phyloP scores from a whole-genome alignment of 2,797 vertebrate species.

The Kryptopterus vitreolus region DNA sequence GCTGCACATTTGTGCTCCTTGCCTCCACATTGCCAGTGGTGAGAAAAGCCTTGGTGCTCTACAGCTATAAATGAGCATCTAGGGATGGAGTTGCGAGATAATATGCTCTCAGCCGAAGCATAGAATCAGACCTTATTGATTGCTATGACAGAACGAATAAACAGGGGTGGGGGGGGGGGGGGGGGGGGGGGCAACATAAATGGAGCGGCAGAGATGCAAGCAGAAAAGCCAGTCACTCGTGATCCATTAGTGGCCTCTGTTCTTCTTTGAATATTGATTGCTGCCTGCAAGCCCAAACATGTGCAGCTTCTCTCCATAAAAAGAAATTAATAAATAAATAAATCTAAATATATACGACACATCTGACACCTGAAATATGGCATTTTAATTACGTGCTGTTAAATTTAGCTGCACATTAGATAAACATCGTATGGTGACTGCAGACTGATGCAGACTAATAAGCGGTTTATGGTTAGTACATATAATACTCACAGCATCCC shows the following conservation, averaged over 20 bases:
- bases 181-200: constrained; percentile 37
- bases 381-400: constrained; percentile 60
- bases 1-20: constrained; percentile 2
- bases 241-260: constrained; percentile 69
- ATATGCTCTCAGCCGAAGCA: constrained; percentile 42
- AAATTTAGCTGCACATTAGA: constrained; percentile 4
- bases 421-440: constrained; percentile 1
- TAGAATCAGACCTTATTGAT: constrained; percentile 72
- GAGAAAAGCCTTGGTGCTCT: constrained; percentile 24
- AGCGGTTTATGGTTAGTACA: background rate
- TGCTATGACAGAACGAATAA: constrained; percentile 66
- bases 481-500: background rate
- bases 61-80: constrained; percentile 44
- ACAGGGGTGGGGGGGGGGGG: too few relatives aligned
- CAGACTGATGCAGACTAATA: background rate
- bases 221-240: constrained; percentile 48
- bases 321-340: too few relatives aligned
- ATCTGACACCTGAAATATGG: constrained; percentile 51
- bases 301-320: constrained; percentile 59
- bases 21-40: constrained; percentile 33
- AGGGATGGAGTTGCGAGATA: constrained; percentile 24
- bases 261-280: constrained; percentile 64
- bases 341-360: constrained; percentile 35
- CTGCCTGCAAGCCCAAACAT: constrained; percentile 56
- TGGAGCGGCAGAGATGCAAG: constrained; percentile 41